Evolutionary conservation across 2,113 vertebrate species (phyloP), one percentile per base, ranked within the genome.

Genomic region (Ammodytes marinus): DNA sequence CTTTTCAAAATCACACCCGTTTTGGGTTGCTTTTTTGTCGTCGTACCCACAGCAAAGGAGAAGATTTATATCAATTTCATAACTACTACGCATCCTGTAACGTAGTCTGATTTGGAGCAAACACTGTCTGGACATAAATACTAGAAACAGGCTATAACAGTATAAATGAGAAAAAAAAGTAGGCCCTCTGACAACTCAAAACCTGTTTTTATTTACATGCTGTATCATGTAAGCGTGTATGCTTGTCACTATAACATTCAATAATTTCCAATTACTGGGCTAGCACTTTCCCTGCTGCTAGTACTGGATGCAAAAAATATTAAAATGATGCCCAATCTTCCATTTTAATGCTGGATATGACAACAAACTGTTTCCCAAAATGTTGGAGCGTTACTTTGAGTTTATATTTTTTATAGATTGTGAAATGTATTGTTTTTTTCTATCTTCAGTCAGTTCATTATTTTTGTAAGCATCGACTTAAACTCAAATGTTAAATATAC

Each of bases 21-120:
- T 78, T 80, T 77, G 39, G 37, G 55, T 69, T 67, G 39, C 37
- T 61, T 61, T 11, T 66, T 75, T 88, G 60, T 74, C 8, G 2
- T 77, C 14, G 42, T 45, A 77, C 3, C 12, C 35, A 59, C 63
- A 70, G 11, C n/a, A 53, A 13, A 53, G 8, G 4, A 46, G 9
- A 61, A 37, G 27, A 63, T 47, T 39, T 27, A 17, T 47, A 64
- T 66, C 50, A 9, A n/a, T 55, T 55, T 13, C 1, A 27, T 12
- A 12, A 47, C 74, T 8, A 42, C 39, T 53, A 50, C 3, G 27
- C 40, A 8, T 50, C 37, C 59, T 54, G 7, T 37, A 35, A 57
- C 57, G 8, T 52, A 17, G 61, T 60, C 47, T 72, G 42, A 42
- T 64, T 35, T 72, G 19, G 37, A 68, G 68, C 12, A 1, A 47